Base-by-base conservation (phyloP, 2,888 invertebrate genomes). In the Dryadula phaetusa region DNA sequence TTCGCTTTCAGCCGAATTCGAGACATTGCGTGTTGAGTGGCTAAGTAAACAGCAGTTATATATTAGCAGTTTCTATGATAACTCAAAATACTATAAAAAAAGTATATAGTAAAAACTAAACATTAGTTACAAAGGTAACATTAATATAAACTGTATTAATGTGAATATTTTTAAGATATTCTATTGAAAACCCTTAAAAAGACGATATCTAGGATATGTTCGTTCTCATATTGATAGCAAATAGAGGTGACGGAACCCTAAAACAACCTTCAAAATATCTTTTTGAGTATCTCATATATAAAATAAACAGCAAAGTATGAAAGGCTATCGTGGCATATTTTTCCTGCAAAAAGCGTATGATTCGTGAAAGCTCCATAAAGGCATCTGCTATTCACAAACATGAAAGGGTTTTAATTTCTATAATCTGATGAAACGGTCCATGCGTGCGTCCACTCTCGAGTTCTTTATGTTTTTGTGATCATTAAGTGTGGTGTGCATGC, bases 351-450 rank as follows among this genome's bases (percentile, higher is more conserved):
- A 60, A 60, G 32, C 47, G 47, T 61, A 63, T 46, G 49, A 63
- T 69, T 69, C 62, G 34, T 58, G 49, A 44, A 63, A 58, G 66
- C 62, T 54, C 56, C 46, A 69, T 69, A 70, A 66, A 70, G 69
- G 61, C 63, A 69, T 60, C 60, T 60, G 69, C 74, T 74, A 75
- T 80, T 77, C 76, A 79, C 71, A 66, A 68, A 69, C 70, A 74
- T 76, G 73, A 79, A 82, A 80, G 73, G 74, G 73, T 74, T 75
- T 72, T 72, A 77, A 78, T 76, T 79, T 77, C 73, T 76, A 76
- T 79, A 78, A 76, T 74, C 75, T 76, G 76, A 78, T 76, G 76
- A 70, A 70, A 76, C 70, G 72, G 73, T 61, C 69, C 74, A 68
- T 72, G 70, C 66, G 66, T 70, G 47, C 64, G 58, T 70, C 66